Conservation (phyloP, 2,113 vertebrate species). For the Micronisus gabar region DNA sequence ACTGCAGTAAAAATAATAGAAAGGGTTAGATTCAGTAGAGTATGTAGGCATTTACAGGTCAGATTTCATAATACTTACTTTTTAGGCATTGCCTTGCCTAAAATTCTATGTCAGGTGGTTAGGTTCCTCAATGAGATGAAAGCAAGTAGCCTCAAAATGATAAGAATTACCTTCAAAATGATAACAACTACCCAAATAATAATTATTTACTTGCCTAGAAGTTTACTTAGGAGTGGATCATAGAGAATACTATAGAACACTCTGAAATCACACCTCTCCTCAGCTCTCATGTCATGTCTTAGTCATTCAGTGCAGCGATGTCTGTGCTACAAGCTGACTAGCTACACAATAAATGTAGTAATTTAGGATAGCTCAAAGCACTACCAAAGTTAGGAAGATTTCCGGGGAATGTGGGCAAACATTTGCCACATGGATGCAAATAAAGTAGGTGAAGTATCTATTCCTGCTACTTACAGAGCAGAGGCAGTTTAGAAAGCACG, state of each 20-base stretch:
- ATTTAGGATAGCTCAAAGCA: neutral
- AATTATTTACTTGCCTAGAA: neutral
- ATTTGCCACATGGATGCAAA: neutral
- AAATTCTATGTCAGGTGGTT: neutral
- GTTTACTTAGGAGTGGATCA: neutral
- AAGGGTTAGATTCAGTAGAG: neutral
- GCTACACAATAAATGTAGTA: neutral
- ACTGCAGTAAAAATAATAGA: neutral
- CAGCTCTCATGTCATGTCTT: neutral
- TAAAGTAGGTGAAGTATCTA: neutral
- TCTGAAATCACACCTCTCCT: neutral
- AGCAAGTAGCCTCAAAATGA: neutral
- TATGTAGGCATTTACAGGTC: neutral
- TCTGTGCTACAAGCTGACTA: neutral
- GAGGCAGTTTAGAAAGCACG: neutral
- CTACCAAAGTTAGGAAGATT: neutral
- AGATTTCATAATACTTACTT: neutral
- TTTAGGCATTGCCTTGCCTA: neutral
- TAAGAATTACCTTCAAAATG: neutral
- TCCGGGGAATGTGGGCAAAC: neutral
- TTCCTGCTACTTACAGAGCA: neutral
- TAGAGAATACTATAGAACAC: neutral
- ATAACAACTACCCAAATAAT: neutral
- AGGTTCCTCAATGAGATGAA: neutral
- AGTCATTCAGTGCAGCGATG: accelerated